Base-by-base conservation (phyloP, 2,797 vertebrate species). In the Lagocephalus sceleratus region DNA sequence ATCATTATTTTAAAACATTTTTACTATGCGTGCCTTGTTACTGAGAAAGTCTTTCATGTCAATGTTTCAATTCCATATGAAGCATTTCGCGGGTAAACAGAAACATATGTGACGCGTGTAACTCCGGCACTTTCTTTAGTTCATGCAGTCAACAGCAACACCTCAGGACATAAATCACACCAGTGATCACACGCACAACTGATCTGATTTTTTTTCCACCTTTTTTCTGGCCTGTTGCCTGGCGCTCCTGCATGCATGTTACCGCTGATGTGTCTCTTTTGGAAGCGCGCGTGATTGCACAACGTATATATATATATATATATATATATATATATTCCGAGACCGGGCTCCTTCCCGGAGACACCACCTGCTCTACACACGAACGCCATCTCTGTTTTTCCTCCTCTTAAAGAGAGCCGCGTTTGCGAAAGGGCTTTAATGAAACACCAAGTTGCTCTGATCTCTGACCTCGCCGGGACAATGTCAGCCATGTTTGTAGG, bases 41-140 rank as follows among this genome's bases (percentile, higher is more conserved):
- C 53, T 48, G 45, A 60, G 42, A 76, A 43, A 71, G 62, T 54
- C 55, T n/a, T 51, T 59, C 63, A 62, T 57, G 38, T 55, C 68
- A 78, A 73, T 54, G 56, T 72, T 71, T 68, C 6, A 58, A 79
- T 75, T 65, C 63, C 46, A 52, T 6, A 17, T 38, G 79, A 55
- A 83, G 78, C 76, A 81, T 83, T 83, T 83, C 48, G 67, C 57
- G 64, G 75, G 72, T 87, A 89, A 92, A 78, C 68, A 81, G 54
- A 87, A 92, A 88, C 88, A 90, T 54, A 77, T 90, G 82, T 68
- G 35, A 44, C 60, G 43, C 66, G 62, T 29, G 41, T 57, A 70
- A 57, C 52, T 68, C 58, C 21, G 17, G 51, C 58, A 23, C 7
- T 64, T 75, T 78, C 68, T 85, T 86, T 87, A 79, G 67, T 60